A percentile compares a stretch with the other conserved stretches of the same genome.
Evolutionary conservation across 2,797 vertebrate species (phyloP).

Genomic region (Lepidocolaptes lacrymiger): DNA sequence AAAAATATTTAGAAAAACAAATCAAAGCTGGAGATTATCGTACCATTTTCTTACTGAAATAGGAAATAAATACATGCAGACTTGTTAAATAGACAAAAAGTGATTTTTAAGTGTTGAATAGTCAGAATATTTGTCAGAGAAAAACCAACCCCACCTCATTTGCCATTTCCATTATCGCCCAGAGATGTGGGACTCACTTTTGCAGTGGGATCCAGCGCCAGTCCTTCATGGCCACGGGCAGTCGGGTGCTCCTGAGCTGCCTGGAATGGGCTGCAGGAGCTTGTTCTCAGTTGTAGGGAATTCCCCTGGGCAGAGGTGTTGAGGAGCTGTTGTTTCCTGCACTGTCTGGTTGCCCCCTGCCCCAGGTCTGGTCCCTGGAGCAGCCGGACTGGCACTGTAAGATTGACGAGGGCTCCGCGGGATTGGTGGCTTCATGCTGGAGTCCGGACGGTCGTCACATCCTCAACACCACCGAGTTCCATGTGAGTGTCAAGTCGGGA

Average conservation of each 20-base stretch:
- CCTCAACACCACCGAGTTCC: constrained; percentile 98
- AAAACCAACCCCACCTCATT: not conserved
- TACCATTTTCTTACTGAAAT: not conserved
- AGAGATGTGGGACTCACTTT: constrained; percentile 75
- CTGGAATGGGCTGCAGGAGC: not conserved
- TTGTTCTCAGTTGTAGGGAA: not conserved
- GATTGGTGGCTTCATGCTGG: constrained; percentile 94
- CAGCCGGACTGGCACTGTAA: constrained; percentile 97
- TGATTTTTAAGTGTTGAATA: not conserved
- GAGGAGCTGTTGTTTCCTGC: not conserved
- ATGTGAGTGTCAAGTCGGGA: constrained; percentile 86
- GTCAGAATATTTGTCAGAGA: not conserved
- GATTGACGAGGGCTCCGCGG: constrained; percentile 96
- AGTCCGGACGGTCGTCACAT: constrained; percentile 98
- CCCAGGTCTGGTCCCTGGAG: constrained; percentile 96
- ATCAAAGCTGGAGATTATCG: not conserved
- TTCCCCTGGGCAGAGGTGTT: not conserved
- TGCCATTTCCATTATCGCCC: not conserved
- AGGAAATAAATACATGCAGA: not conserved
- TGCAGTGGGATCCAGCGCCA: constrained; percentile 83
- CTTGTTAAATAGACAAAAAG: not conserved
- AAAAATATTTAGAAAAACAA: not conserved
- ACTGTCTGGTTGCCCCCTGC: not conserved
- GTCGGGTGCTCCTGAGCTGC: not conserved
- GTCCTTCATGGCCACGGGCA: constrained; percentile 79